These are phyloP conservation scores for Leucophenga varia DNA, from an alignment of 1,140 invertebrate species.

Conservation along the genomic window DNA sequence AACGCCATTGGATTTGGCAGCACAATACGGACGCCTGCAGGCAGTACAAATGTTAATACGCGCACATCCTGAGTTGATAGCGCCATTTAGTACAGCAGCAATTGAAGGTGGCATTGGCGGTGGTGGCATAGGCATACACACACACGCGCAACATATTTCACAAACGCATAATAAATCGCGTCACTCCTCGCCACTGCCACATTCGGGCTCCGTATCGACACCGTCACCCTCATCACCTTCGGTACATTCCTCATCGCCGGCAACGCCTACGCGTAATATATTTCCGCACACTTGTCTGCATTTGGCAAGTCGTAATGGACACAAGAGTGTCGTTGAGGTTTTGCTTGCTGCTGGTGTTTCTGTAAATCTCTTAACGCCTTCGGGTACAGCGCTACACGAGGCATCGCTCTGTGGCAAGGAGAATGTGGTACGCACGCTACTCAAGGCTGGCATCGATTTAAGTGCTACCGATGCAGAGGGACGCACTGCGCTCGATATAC, in stretches of 20 bases:
- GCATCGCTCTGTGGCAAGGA: conserved; percentile 92
- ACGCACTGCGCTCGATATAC: conserved; percentile 83
- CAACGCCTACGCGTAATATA: conserved; percentile 47
- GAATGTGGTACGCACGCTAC: conserved; percentile 80
- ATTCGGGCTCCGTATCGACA: conserved; percentile 20
- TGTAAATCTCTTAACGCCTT: conserved; percentile 83
- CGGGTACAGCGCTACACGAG: conserved; percentile 92
- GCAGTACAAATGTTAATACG: conserved; percentile 84
- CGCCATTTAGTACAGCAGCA: conserved; percentile 63
- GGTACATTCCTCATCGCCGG: conserved; percentile 27
- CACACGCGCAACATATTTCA: not conserved
- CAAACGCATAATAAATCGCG: conserved; percentile 4
- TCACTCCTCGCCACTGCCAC: conserved; percentile 16
- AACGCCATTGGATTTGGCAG: conserved; percentile 90
- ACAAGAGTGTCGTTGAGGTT: conserved; percentile 79
- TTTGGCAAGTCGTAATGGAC: conserved; percentile 88
- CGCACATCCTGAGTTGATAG: conserved; percentile 76
- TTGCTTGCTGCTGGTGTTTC: conserved; percentile 83
- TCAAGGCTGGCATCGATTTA: conserved; percentile 82
- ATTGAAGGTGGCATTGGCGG: conserved; percentile 17
- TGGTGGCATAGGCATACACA: not conserved
- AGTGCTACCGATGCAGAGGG: conserved; percentile 74
- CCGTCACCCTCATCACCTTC: conserved; percentile 31
- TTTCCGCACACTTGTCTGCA: conserved; percentile 89
- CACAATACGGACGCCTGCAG: conserved; percentile 83